phyloP scores from a whole-genome alignment of 2,113 vertebrate genomes.

The Tupaia chinensis region DNA sequence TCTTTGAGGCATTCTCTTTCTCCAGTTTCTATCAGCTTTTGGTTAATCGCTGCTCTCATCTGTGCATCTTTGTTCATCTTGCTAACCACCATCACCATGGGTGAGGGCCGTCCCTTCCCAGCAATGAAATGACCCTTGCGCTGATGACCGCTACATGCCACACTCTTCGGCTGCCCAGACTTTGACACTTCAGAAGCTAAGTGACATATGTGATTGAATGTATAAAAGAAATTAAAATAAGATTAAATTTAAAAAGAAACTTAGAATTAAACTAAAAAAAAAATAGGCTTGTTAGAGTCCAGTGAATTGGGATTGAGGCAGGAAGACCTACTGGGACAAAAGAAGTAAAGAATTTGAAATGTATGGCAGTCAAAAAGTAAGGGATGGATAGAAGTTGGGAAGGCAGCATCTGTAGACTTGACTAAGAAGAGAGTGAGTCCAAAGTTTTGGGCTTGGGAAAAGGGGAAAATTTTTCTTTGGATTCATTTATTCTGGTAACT shows the following conservation, averaged over 20 bases:
- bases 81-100: neutral
- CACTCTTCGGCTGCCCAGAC: neutral
- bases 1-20: neutral
- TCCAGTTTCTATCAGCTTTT: too few species aligned
- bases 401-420: neutral
- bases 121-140: neutral
- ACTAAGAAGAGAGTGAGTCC: neutral
- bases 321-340: neutral
- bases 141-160: neutral
- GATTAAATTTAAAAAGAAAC: too few species aligned
- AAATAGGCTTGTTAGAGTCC: neutral
- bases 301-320: neutral
- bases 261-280: neutral
- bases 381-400: neutral
- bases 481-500: neutral
- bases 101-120: too few species aligned
- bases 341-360: constrained; percentile 2
- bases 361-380: neutral
- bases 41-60: neutral
- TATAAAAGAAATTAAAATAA: too few species aligned
- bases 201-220: too few species aligned
- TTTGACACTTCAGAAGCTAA: neutral
- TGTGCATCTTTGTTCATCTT: neutral
- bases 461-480: neutral
- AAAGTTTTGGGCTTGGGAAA: neutral